Conservation (phyloP, 2,888 invertebrate genomes). For the Bugula neritina region DNA sequence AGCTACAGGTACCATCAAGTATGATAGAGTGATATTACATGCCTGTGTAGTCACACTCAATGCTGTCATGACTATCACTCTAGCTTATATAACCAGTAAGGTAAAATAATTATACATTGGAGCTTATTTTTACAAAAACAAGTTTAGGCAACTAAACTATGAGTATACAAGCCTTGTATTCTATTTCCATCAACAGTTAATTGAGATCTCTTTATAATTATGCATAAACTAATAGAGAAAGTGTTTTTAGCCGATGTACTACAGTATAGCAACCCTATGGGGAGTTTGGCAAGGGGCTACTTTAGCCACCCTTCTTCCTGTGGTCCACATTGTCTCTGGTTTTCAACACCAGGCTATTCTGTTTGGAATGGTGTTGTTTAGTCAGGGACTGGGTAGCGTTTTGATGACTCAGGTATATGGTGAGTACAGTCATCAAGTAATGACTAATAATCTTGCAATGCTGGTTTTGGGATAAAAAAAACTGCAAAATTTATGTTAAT, state of each 20-base stretch:
- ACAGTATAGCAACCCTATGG: background rate
- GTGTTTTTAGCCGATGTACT: background rate
- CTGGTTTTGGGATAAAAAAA: too few relatives aligned
- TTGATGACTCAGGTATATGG: background rate
- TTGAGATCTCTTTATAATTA: too few relatives aligned
- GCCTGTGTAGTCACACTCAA: background rate
- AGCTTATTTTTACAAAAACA: too few relatives aligned
- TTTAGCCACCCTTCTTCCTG: background rate
- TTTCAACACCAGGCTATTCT: background rate
- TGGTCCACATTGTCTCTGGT: background rate
- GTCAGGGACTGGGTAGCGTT: background rate
- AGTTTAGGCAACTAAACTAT: too few relatives aligned
- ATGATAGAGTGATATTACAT: background rate
- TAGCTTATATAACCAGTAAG: too few relatives aligned
- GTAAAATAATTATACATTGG: too few relatives aligned
- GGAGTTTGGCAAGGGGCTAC: background rate
- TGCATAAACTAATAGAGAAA: too few relatives aligned
- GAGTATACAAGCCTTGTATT: too few relatives aligned
- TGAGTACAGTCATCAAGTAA: too few relatives aligned
- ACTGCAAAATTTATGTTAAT: too few relatives aligned
- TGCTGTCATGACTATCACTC: background rate
- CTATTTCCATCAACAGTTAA: too few relatives aligned
- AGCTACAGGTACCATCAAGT: background rate
- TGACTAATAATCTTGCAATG: too few relatives aligned
- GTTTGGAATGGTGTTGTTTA: background rate